phyloP scores from a whole-genome alignment of 2,888 invertebrate genomes.

The Eilema sororculum region DNA sequence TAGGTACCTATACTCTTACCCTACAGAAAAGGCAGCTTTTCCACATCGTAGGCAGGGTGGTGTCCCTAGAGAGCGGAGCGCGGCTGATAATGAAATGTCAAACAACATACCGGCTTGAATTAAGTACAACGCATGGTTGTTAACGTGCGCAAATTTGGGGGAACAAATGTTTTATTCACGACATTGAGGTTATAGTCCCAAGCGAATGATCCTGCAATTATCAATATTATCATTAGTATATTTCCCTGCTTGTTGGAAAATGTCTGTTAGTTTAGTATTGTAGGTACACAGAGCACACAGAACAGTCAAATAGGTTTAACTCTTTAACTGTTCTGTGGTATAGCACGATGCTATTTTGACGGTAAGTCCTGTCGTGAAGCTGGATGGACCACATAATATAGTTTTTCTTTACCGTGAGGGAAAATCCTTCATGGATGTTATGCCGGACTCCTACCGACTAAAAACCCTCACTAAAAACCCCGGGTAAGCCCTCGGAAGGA shows the following conservation, averaged over 20 bases:
- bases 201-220: background rate
- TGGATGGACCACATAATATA: no score
- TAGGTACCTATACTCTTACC: background rate
- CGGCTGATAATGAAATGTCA: constrained; percentile 45
- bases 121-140: constrained; percentile 16
- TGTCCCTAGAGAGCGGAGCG: constrained; percentile 19
- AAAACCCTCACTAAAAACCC: no score
- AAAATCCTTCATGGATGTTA: no score
- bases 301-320: no score
- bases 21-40: background rate
- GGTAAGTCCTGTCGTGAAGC: no score
- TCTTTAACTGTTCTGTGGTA: no score
- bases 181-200: background rate
- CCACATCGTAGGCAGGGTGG: background rate
- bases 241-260: background rate
- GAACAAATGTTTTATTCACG: background rate
- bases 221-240: background rate
- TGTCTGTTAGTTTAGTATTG: background rate
- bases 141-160: background rate
- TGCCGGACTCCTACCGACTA: no score
- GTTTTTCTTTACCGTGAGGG: no score
- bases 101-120: constrained; percentile 23
- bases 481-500: no score
- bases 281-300: no score
- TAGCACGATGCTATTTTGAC: background rate